Percentiles rank a stretch among this genome's conserved stretches.
Conservation (phyloP, 2,113 vertebrate genomes). For the Chaetorhynchus papuensis region DNA sequence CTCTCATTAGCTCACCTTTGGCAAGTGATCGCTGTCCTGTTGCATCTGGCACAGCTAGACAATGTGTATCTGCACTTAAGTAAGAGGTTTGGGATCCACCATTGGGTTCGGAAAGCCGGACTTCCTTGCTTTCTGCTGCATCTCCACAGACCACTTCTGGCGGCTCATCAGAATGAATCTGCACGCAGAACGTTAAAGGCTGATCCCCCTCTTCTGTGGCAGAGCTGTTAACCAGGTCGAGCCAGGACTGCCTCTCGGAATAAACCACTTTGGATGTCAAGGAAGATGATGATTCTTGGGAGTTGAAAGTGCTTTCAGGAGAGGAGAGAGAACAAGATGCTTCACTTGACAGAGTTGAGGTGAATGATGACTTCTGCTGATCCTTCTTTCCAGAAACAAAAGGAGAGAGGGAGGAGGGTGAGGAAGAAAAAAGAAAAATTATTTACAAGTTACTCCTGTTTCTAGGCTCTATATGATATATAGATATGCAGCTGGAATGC, state of each 20-base stretch:
- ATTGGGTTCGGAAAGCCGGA: neutral
- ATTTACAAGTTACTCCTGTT: neutral
- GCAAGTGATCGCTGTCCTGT: constrained; percentile 1
- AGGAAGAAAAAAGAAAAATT: neutral
- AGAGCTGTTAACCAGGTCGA: constrained; percentile 74
- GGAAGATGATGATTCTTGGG: constrained; percentile 72
- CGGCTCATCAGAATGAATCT: constrained; percentile 59
- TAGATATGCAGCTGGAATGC: neutral
- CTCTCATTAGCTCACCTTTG: constrained; percentile 63
- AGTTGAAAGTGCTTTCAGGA: constrained; percentile 78
- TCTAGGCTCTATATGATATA: neutral
- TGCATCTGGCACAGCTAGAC: constrained; percentile 15
- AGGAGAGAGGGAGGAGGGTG: accelerated
- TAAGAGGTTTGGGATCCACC: constrained; percentile 35
- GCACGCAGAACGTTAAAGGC: constrained; percentile 68
- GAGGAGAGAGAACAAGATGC: constrained; percentile 76
- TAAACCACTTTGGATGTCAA: constrained; percentile 69
- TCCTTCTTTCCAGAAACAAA: constrained; percentile 61
- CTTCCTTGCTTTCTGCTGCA: neutral
- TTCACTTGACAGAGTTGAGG: constrained; percentile 73
- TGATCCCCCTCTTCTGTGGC: constrained; percentile 57
- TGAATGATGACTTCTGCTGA: constrained; percentile 69
- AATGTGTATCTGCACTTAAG: constrained; percentile 29
- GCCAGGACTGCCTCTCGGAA: constrained; percentile 78
- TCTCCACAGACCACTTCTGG: neutral